Percentiles rank a stretch among this genome's conserved stretches.
Conservation (phyloP, 2,888 invertebrate species). For the Ichneumon xanthorius region DNA sequence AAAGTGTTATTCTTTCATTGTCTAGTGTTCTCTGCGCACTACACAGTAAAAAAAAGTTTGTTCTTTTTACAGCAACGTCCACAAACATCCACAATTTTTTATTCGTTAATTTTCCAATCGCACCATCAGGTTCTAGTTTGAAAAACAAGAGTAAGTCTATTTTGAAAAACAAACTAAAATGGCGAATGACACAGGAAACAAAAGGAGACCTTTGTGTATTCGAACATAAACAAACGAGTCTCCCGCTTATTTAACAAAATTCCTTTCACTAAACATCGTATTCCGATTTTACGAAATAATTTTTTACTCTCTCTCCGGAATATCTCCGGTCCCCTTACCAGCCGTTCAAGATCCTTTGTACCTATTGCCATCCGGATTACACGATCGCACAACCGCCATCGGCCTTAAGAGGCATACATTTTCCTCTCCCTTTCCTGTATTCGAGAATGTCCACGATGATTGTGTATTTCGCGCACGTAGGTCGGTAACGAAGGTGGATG, state of each 20-base stretch:
- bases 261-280: too few species aligned
- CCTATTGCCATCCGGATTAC: background rate
- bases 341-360: background rate
- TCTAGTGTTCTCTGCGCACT: background rate
- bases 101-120: too few species aligned
- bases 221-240: too few species aligned
- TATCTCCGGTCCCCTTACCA: background rate
- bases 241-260: too few species aligned
- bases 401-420: conserved; percentile 8
- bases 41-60: background rate
- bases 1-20: background rate
- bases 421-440: conserved; percentile 25
- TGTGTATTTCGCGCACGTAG: conserved; percentile 71
- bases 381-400: background rate
- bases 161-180: too few species aligned
- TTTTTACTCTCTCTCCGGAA: background rate
- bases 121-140: too few species aligned
- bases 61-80: too few species aligned
- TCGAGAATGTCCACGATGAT: conserved; percentile 42
- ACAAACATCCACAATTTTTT: too few species aligned
- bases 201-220: too few species aligned
- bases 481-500: conserved; percentile 72
- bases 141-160: too few species aligned
- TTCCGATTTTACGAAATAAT: background rate
- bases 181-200: too few species aligned